A percentile compares a stretch with the other conserved stretches of the same genome.
phyloP scores from a whole-genome alignment of 2,888 invertebrate species.

The Carterocephalus palaemon region DNA sequence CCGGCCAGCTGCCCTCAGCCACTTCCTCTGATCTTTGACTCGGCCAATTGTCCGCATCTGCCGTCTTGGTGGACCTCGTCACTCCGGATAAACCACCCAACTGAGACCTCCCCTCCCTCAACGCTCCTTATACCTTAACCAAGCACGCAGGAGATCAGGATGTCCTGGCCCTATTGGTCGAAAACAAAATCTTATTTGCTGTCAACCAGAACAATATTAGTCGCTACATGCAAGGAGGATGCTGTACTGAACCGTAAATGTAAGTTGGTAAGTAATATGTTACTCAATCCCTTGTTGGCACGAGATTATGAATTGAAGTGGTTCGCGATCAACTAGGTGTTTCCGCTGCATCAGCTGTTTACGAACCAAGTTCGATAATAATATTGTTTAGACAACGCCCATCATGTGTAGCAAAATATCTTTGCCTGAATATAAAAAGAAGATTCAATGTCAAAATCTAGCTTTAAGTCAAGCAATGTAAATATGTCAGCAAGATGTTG shows the following conservation, averaged over 20 bases:
- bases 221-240: constrained; percentile 23
- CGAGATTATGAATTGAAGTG: constrained; percentile 75
- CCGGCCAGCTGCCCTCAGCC: constrained; percentile 45
- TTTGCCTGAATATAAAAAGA: too few species aligned
- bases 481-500: constrained; percentile 22
- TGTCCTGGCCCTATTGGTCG: constrained; percentile 37
- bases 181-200: constrained; percentile 37
- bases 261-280: constrained; percentile 63
- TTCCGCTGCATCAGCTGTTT: constrained; percentile 72
- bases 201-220: constrained; percentile 10
- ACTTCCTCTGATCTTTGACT: constrained; percentile 79
- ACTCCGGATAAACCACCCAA: constrained; percentile 42
- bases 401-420: too few species aligned
- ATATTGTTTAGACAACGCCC: constrained; percentile 10
- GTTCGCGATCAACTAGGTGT: constrained; percentile 75
- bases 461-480: too few species aligned
- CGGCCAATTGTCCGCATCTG: constrained; percentile 72
- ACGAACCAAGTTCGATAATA: constrained; percentile 23
- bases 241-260: constrained; percentile 14
- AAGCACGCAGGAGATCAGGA: constrained; percentile 34
- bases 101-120: constrained; percentile 43
- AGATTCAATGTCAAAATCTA: too few species aligned
- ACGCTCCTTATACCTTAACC: not conserved
- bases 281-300: constrained; percentile 74
- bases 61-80: constrained; percentile 52